Percentiles rank a stretch among this genome's conserved stretches.
These are phyloP conservation scores for Vimba vimba DNA, from an alignment of 2,113 vertebrate genomes.

Conservation along the genomic window DNA sequence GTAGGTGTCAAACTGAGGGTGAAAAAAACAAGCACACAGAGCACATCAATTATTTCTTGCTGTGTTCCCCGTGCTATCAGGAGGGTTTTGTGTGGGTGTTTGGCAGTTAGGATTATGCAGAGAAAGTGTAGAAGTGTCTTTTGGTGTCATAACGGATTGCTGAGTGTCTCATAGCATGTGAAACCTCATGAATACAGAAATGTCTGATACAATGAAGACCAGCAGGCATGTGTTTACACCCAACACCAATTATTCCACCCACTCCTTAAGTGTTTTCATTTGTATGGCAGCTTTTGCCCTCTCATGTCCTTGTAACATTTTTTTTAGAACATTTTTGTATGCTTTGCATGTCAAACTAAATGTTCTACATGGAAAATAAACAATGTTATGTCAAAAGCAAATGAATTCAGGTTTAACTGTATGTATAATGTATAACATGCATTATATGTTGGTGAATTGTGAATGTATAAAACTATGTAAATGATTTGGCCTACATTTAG, in stretches of 20 bases:
- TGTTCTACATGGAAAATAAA: not conserved
- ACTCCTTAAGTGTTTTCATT: slow-evolving; percentile 15
- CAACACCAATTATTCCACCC: slow-evolving; percentile 28
- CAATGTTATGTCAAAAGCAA: not conserved
- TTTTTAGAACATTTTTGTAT: not conserved
- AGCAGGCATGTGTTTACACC: slow-evolving; percentile 14
- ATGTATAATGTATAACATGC: not conserved
- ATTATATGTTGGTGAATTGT: not conserved
- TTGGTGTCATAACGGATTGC: slow-evolving; percentile 11
- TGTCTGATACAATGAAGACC: not conserved
- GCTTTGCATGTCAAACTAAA: not conserved
- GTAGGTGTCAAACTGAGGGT: slow-evolving; percentile 13
- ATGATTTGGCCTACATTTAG: no score
- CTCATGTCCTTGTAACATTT: not conserved
- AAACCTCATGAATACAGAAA: slow-evolving; percentile 8
- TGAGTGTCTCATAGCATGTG: not conserved
- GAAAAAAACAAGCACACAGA: not conserved
- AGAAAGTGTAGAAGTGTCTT: slow-evolving; percentile 32
- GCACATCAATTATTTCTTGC: slow-evolving; percentile 17
- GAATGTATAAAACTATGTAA: not conserved
- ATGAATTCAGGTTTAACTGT: not conserved
- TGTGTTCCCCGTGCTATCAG: not conserved
- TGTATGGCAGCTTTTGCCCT: not conserved
- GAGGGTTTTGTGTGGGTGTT: slow-evolving; percentile 27
- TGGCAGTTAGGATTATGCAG: not conserved